Percentiles rank a stretch among this genome's conserved stretches.
These are phyloP conservation scores for Archilochus colubris DNA, from an alignment of 2,113 vertebrate genomes.

Conservation along the genomic window DNA sequence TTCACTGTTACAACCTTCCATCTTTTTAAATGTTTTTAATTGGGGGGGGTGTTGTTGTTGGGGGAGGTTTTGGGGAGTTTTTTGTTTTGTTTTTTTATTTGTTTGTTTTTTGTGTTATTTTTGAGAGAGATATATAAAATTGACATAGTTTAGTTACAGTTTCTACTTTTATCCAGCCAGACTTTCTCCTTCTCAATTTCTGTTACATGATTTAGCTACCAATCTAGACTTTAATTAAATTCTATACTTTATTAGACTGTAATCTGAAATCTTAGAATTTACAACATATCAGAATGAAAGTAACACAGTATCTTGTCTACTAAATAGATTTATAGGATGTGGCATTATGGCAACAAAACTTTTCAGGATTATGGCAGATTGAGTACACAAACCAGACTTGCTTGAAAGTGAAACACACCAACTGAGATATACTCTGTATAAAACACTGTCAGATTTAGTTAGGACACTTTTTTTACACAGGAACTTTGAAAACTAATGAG, in stretches of 20 bases:
- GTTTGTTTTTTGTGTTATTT: background rate
- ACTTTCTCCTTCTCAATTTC: background rate
- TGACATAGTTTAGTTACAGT: background rate
- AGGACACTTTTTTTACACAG: slow-evolving; percentile 45
- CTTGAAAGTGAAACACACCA: slow-evolving; percentile 58
- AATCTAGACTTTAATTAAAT: background rate
- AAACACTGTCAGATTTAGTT: slow-evolving; percentile 53
- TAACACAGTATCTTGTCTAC: background rate
- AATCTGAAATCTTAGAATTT: slow-evolving; percentile 41
- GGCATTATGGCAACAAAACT: background rate
- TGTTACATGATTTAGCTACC: background rate
- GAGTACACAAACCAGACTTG: background rate
- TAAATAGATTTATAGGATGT: slow-evolving; percentile 55
- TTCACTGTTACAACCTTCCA: background rate
- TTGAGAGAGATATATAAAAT: background rate
- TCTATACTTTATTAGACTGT: background rate
- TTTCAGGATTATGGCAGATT: background rate
- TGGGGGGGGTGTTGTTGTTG: too few species aligned
- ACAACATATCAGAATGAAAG: background rate
- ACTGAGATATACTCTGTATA: slow-evolving; percentile 22
- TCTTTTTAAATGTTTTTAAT: background rate
- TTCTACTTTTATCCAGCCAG: background rate
- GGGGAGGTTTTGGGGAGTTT: background rate
- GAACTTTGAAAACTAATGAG: slow-evolving; percentile 13
- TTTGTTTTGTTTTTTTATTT: background rate